Base-by-base conservation (phyloP, 2,888 invertebrate genomes). In the Nephrotoma flavescens region DNA sequence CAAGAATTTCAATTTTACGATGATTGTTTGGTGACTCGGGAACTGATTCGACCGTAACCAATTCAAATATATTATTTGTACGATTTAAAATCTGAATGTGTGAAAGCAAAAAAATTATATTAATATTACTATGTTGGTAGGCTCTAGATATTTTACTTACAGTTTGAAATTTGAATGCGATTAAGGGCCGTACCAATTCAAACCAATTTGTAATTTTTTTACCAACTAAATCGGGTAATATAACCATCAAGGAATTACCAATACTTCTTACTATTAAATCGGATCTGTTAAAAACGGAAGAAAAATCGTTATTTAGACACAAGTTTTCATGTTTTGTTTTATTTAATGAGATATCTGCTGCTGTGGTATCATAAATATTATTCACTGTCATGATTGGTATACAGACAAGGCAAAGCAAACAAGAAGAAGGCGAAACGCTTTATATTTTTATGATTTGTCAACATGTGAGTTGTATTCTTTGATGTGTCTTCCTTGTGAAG, bases 61-160 rank as follows among this genome's bases (percentile, higher is more conserved):
- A 92, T 92, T 99, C 99, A 92, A 99, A 99, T 88, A 99, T 98
- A 91, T 99, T 99, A 92, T 99, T 99, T 2, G 97, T 97, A 89
- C 98, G 95, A 90, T 97, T 97, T 88, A 98, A 92, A 89, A 99
- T 98, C 98, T 98, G 90, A 0, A 31, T 31, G 31, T 31, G 31
- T 31, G 31, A 86, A 42, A 4, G 31, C 84, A 31, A 86, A 87
- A 84, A 31, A 86, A 87, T 9, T 15, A 4, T 15, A 15, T 15
- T 15, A 52, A 15, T 31, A n/a, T 83, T 83, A 41, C 6, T 83
- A 11, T 31, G 3, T 31, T 31, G 31, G 31, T 7, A 83, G 41
- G 19, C 12, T 7, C 41, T 7, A 83, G 1, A 19, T 83, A 41
- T 1, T 41, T 71, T 41, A 84, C 84, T 42, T 93, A 99, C 99